A percentile compares a stretch with the other conserved stretches of the same genome.
Evolutionary conservation across 2,797 vertebrate genomes (phyloP).

Genomic region (Neosalanx taihuensis): DNA sequence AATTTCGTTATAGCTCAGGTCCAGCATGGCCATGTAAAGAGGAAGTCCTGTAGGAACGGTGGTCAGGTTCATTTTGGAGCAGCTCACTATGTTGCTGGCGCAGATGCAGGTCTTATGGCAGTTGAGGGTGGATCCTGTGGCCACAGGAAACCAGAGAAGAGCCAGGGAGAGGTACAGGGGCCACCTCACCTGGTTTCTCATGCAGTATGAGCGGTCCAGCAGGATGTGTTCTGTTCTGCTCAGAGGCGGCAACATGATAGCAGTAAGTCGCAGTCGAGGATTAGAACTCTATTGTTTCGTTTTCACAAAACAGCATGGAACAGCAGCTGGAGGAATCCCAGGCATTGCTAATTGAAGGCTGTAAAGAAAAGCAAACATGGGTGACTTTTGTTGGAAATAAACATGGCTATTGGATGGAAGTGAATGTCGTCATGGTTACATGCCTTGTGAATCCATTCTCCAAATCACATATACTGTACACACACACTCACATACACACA

Average conservation of each 20-base stretch:
- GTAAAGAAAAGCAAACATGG: slow-evolving; percentile 45
- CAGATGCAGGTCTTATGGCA: slow-evolving; percentile 88
- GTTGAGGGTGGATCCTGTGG: slow-evolving; percentile 60
- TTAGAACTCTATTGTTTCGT: slow-evolving; percentile 45
- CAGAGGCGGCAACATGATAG: slow-evolving; percentile 61
- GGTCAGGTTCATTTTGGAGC: slow-evolving; percentile 86
- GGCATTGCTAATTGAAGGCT: slow-evolving; percentile 54
- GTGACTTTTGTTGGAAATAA: slow-evolving; percentile 11
- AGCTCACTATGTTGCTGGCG: slow-evolving; percentile 96
- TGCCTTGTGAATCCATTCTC: slow-evolving; percentile 3
- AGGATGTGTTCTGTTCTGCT: slow-evolving; percentile 44
- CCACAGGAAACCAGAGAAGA: slow-evolving; percentile 57
- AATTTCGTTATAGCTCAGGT: slow-evolving; percentile 92
- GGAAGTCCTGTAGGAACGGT: slow-evolving; percentile 78
- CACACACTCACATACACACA: slow-evolving; percentile 13
- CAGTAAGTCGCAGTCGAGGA: slow-evolving; percentile 49
- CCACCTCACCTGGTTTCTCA: slow-evolving; percentile 51
- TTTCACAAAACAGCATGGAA: slow-evolving; percentile 44
- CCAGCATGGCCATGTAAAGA: slow-evolving; percentile 82
- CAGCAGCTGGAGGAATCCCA: slow-evolving; percentile 50
- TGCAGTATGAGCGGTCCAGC: slow-evolving; percentile 54
- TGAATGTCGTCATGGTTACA: slow-evolving; percentile 19
- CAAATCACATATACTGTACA: slow-evolving; percentile 14
- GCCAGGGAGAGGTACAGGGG: slow-evolving; percentile 49
- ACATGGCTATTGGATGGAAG: slow-evolving; percentile 21